Base-by-base conservation (phyloP, 2,888 invertebrate species). In the Dicroscelio sp. region DNA sequence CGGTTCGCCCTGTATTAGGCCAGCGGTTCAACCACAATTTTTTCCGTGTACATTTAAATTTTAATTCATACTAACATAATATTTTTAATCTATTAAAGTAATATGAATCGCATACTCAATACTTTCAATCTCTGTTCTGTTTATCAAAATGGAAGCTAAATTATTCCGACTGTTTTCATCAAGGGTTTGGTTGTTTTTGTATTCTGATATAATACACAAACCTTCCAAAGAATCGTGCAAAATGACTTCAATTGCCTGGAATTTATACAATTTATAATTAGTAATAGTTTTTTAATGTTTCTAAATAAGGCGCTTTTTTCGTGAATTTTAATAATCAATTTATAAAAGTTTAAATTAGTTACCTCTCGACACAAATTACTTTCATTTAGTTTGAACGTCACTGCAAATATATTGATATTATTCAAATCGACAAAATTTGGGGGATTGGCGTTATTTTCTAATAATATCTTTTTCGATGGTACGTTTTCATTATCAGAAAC, bases 101-200 rank as follows among this genome's bases (percentile, higher is more conserved):
- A n/a, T n/a, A n/a, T 4, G 31, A 12, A 33, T n/a, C 33, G 10
- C 67, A 2, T 35, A 69, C 67, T 14, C 1, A n/a, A 69, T 69
- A 35, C n/a, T 69, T 35, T 23, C 14, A 10, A 69, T 35, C 20
- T 69, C 67, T 6, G 67, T 69, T 23, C 67, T 69, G 23, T 69
- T 69, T 12, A 69, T 69, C 23, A 69, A 69, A 17, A 69, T 33
- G 1, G 67, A 10, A n/a, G 23, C 67, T 12, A 69, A 35, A 23
- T 27, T 20, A 69, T 69, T 69, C 5, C 67, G 25, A 23, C 67
- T 35, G n/a, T 5, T 30, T 69, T 69, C 67, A 35, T 69, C 67
- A 2, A 69, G 30, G 12, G 67, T 69, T 4, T 35, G 20, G 1
- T 25, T 35, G 23, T 69, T 35, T 33, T 14, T 2, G 35, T 69